Percentiles rank a stretch among this genome's conserved stretches.
Conservation (phyloP, 1,140 invertebrate genomes). For the Trissolcus basalis region DNA sequence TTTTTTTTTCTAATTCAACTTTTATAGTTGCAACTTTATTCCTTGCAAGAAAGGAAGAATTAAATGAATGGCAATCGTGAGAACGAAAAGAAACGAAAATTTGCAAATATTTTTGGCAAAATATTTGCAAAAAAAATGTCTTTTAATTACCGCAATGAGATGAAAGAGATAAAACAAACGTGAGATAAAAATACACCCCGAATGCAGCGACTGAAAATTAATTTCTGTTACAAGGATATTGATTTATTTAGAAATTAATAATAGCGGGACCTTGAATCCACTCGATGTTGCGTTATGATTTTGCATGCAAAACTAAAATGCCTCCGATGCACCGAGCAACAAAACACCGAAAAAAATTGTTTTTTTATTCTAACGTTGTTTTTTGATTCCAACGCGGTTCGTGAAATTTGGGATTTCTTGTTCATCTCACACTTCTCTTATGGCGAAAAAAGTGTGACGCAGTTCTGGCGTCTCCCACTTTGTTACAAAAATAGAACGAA, state of each 20-base stretch:
- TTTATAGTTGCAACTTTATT: too few relatives aligned
- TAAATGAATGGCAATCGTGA: too few relatives aligned
- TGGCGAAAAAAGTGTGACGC: conserved; percentile 26
- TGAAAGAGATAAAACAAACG: too few relatives aligned
- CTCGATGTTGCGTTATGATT: conserved; percentile 9
- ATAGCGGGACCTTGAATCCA: conserved; percentile 42
- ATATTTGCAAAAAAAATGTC: too few relatives aligned
- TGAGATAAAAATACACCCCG: too few relatives aligned
- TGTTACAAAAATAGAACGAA: conserved; percentile 44
- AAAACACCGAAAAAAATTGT: background rate
- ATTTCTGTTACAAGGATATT: conserved; percentile 48
- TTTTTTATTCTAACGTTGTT: too few relatives aligned
- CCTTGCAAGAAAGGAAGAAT: too few relatives aligned
- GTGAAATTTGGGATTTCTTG: conserved; percentile 4
- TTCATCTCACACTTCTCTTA: background rate
- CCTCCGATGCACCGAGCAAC: background rate
- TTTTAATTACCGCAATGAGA: too few relatives aligned
- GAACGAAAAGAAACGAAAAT: too few relatives aligned
- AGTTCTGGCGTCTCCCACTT: conserved; percentile 36
- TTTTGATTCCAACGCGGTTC: too few relatives aligned
- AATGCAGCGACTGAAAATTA: conserved; percentile 28
- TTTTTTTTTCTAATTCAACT: too few relatives aligned
- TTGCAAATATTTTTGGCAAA: too few relatives aligned
- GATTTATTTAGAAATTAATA: conserved; percentile 52
- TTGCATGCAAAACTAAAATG: background rate